A percentile compares a stretch with the other conserved stretches of the same genome.
Evolutionary conservation across 1,140 invertebrate species (phyloP).

Genomic region (Drosophila kurseongensis): DNA sequence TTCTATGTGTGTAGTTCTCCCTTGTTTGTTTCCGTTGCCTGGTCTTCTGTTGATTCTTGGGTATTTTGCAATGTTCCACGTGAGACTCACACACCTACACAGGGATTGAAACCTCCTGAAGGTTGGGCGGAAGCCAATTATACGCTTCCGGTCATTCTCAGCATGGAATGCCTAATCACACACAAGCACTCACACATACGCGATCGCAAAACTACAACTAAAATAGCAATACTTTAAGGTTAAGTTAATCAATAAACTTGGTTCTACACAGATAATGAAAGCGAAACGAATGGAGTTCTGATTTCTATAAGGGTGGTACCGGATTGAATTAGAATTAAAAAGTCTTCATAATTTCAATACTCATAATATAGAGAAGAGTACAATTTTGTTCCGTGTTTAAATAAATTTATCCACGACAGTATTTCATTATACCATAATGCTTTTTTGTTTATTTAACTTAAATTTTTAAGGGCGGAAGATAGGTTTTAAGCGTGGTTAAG

Average conservation of each 20-base stretch:
- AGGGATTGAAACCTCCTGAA: conserved; percentile 26
- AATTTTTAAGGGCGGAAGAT: conserved; percentile 26
- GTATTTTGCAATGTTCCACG: conserved; percentile 51
- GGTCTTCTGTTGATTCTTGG: conserved; percentile 53
- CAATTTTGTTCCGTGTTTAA: too few species aligned
- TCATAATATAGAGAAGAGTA: too few species aligned
- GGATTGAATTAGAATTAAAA: too few species aligned
- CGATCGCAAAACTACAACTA: conserved; percentile 70
- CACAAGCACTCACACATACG: conserved; percentile 51
- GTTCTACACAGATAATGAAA: conserved; percentile 48
- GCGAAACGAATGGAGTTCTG: not conserved
- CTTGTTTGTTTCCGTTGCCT: conserved; percentile 47
- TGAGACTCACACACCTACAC: conserved; percentile 20
- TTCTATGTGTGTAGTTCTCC: conserved; percentile 40
- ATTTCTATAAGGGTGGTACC: not conserved
- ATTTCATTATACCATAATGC: conserved; percentile 13
- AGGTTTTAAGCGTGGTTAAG: not conserved
- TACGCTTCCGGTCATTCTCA: conserved; percentile 15
- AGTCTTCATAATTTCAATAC: too few species aligned
- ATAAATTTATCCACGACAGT: not conserved
- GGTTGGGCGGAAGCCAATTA: conserved; percentile 14
- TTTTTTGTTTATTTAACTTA: conserved; percentile 37
- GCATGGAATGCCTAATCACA: conserved; percentile 59
- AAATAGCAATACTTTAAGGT: conserved; percentile 74
- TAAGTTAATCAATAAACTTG: conserved; percentile 75